A percentile compares a stretch with the other conserved stretches of the same genome.
These are phyloP conservation scores for Rhyacophila evoluta DNA, from an alignment of 2,888 invertebrate species.

Conservation along the genomic window DNA sequence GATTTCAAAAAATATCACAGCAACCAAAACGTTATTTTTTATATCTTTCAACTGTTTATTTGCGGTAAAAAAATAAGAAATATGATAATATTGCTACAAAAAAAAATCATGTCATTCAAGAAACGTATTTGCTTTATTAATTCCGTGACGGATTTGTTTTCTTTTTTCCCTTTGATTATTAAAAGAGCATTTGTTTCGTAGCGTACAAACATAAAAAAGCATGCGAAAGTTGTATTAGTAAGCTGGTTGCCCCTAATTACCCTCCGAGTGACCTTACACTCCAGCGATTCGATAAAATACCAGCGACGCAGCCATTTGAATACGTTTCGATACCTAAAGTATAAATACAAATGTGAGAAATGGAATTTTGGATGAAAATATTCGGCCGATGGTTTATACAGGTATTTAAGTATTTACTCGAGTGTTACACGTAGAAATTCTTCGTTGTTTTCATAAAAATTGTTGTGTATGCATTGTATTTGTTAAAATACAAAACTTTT, in stretches of 20 bases:
- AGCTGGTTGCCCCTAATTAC: neutral
- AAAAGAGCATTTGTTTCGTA: neutral
- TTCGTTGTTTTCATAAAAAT: too few species aligned
- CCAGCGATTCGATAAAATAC: neutral
- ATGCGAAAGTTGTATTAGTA: constrained; percentile 14
- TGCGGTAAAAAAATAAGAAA: too few species aligned
- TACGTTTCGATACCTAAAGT: neutral
- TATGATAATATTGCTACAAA: too few species aligned
- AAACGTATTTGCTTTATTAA: neutral
- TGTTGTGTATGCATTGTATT: too few species aligned
- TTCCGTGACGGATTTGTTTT: neutral
- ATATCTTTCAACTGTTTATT: too few species aligned
- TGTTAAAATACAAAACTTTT: too few species aligned
- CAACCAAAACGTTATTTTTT: too few species aligned
- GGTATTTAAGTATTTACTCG: too few species aligned
- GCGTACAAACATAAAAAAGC: neutral
- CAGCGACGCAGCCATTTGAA: neutral
- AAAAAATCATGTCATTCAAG: neutral
- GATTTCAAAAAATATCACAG: too few species aligned
- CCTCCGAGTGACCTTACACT: neutral
- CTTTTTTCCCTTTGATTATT: neutral
- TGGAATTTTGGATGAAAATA: neutral
- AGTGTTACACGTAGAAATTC: too few species aligned
- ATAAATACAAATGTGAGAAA: neutral
- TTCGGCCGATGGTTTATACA: neutral